These are phyloP conservation scores for Hydroisotoma schaefferi DNA, from an alignment of 2,888 invertebrate species.

Conservation along the genomic window DNA sequence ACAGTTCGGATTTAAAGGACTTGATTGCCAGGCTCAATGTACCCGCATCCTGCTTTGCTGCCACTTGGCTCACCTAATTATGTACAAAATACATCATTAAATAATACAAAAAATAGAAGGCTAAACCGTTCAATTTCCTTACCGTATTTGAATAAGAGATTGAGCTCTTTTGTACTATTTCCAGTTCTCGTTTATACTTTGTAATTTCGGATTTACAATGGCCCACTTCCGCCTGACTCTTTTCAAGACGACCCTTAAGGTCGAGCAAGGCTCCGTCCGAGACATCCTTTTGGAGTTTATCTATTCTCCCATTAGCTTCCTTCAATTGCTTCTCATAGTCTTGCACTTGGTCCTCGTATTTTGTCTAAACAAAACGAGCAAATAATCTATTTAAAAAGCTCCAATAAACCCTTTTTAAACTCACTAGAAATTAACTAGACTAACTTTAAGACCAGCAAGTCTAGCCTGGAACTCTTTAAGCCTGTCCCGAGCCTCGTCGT, in stretches of 20 bases:
- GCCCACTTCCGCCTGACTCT: constrained; percentile 4
- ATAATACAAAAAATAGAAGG: no score
- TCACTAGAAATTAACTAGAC: neutral
- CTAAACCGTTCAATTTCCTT: no score
- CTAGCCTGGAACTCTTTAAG: constrained; percentile 17
- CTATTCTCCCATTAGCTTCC: neutral
- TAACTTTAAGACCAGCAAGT: constrained; percentile 14
- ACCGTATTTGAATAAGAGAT: neutral
- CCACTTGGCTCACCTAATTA: neutral
- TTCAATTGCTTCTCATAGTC: constrained; percentile 17
- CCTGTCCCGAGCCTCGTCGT: constrained; percentile 10
- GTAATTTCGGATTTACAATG: constrained; percentile 9
- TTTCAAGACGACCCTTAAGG: constrained; percentile 3
- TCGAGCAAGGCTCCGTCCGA: neutral
- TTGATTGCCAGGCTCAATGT: constrained; percentile 18
- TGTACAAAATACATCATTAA: no score
- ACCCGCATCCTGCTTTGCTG: constrained; percentile 14
- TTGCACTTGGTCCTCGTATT: constrained; percentile 25
- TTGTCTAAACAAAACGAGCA: constrained; percentile 7
- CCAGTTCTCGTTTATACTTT: constrained; percentile 16
- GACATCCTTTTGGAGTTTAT: neutral
- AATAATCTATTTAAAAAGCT: neutral
- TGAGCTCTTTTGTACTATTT: constrained; percentile 15
- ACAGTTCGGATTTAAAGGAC: constrained; percentile 15
- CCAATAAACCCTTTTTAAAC: neutral